Conservation (phyloP, 2,797 vertebrate species). For the Chromobotia macracanthus region DNA sequence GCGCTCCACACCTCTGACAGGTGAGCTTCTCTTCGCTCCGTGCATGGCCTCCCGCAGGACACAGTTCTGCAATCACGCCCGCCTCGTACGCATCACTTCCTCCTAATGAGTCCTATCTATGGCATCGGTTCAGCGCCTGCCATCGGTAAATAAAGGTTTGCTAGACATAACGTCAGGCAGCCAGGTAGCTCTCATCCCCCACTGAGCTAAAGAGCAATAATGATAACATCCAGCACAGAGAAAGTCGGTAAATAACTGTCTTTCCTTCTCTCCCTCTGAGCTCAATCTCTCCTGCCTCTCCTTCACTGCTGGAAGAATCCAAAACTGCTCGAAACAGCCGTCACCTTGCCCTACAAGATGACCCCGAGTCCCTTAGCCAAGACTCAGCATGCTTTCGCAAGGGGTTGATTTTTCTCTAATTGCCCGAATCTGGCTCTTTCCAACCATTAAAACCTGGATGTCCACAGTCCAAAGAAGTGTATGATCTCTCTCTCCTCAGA, state of each 20-base stretch:
- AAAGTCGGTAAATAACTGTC: slow-evolving; percentile 46
- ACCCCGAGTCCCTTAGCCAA: not conserved
- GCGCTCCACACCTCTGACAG: slow-evolving; percentile 47
- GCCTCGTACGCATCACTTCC: slow-evolving; percentile 56
- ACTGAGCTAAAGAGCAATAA: slow-evolving; percentile 57
- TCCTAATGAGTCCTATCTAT: slow-evolving; percentile 58
- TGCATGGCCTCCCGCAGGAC: slow-evolving; percentile 64
- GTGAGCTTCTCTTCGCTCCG: slow-evolving; percentile 52
- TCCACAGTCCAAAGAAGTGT: not conserved
- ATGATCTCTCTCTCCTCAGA: slow-evolving; percentile 10
- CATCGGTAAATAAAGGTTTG: slow-evolving; percentile 58
- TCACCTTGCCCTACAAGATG: slow-evolving; percentile 6
- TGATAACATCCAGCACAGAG: slow-evolving; percentile 51
- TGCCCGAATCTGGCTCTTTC: slow-evolving; percentile 36
- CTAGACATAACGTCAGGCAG: slow-evolving; percentile 38
- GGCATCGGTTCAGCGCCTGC: slow-evolving; percentile 54
- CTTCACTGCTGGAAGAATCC: slow-evolving; percentile 22
- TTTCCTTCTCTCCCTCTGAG: slow-evolving; percentile 54
- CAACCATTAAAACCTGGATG: slow-evolving; percentile 5
- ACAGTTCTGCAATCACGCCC: slow-evolving; percentile 61
- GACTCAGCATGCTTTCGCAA: not conserved
- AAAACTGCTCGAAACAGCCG: slow-evolving; percentile 21
- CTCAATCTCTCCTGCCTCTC: slow-evolving; percentile 14
- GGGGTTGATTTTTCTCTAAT: slow-evolving; percentile 25
- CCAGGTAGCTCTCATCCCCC: slow-evolving; percentile 52